phyloP scores from a whole-genome alignment of 2,113 vertebrate species.

The Aldabrachelys gigantea region DNA sequence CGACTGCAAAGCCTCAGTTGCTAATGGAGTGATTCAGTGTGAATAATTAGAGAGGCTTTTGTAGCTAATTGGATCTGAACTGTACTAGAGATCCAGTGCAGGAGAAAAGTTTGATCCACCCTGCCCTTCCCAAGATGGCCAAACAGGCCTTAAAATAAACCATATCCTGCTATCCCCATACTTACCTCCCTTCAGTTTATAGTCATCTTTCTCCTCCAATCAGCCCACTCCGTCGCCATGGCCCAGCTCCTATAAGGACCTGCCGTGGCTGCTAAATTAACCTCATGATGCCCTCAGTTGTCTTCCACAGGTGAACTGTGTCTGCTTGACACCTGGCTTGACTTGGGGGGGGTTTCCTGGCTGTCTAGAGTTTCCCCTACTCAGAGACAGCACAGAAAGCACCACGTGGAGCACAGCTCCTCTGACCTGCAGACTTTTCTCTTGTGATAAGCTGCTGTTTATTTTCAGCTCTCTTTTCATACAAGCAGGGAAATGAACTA shows the following conservation, averaged over 20 bases:
- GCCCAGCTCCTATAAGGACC: neutral
- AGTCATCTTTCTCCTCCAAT: neutral
- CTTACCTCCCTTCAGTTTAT: conserved; percentile 27
- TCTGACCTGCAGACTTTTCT: neutral
- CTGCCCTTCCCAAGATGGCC: conserved; percentile 50
- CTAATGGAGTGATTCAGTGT: conserved; percentile 54
- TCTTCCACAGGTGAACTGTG: fast-evolving
- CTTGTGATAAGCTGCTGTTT: neutral
- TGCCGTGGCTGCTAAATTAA: fast-evolving
- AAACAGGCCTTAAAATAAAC: conserved; percentile 62
- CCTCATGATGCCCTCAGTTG: neutral
- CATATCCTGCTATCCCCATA: neutral
- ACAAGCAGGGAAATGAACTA: neutral
- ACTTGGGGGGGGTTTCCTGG: neutral
- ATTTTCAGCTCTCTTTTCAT: neutral
- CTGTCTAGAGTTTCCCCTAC: neutral
- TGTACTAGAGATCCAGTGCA: conserved; percentile 58
- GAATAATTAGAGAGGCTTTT: conserved; percentile 69
- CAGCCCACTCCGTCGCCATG: conserved; percentile 32
- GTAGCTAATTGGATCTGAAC: conserved; percentile 61
- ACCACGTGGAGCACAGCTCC: fast-evolving
- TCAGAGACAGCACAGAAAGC: neutral
- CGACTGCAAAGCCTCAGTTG: conserved; percentile 64
- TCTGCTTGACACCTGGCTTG: neutral
- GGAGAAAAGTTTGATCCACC: conserved; percentile 50